Percentiles rank a stretch among this genome's conserved stretches.
Conservation (phyloP, 1,140 invertebrate species). For the Cephus cinctus region DNA sequence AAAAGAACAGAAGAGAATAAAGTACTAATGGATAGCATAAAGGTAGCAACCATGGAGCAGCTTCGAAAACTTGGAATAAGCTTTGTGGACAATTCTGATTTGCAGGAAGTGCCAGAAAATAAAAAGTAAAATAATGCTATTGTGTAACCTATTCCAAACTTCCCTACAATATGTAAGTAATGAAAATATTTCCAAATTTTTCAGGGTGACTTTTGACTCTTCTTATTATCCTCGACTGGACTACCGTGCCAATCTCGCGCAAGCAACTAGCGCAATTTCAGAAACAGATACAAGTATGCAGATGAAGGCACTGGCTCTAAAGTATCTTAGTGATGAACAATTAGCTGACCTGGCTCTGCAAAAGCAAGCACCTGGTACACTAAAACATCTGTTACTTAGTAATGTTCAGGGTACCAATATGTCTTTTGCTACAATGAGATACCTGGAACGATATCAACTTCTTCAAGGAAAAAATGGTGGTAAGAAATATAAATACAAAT, state of each 20-base stretch:
- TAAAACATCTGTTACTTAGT: constrained; percentile 37
- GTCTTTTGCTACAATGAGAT: constrained; percentile 66
- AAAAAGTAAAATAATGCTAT: constrained; percentile 26
- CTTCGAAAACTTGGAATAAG: constrained; percentile 54
- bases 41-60: constrained; percentile 55
- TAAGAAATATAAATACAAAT: constrained; percentile 3
- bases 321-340: constrained; percentile 62
- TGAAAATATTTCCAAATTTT: constrained; percentile 17
- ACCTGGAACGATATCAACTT: constrained; percentile 66
- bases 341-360: constrained; percentile 47
- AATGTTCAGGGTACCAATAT: constrained; percentile 54
- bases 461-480: constrained; percentile 45
- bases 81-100: constrained; percentile 39
- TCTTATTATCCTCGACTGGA: constrained; percentile 41
- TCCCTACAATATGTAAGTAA: constrained; percentile 9
- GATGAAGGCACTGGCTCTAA: constrained; percentile 66
- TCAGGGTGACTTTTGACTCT: constrained; percentile 56
- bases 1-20: constrained; percentile 30
- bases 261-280: constrained; percentile 32
- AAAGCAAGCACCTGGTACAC: constrained; percentile 29
- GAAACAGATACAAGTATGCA: constrained; percentile 60
- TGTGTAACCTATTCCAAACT: constrained; percentile 1
- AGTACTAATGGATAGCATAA: constrained; percentile 46
- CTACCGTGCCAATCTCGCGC: constrained; percentile 33
- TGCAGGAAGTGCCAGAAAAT: constrained; percentile 24